Conservation (phyloP, 2,113 vertebrate genomes). For the Pachypanchax playfairii region DNA sequence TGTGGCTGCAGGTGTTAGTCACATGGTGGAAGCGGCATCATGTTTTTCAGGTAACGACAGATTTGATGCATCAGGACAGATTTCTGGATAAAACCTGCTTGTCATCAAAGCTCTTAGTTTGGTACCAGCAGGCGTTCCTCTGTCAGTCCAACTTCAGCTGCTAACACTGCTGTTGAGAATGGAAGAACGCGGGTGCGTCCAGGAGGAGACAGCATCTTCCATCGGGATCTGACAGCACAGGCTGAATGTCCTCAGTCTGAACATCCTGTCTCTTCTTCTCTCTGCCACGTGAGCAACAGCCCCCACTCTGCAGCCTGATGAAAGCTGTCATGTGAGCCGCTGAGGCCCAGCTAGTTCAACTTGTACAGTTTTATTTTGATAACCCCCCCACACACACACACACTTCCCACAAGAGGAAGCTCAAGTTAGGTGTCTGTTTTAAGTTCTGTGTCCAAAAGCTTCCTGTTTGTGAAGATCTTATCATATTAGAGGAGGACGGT, state of each 20-base stretch:
- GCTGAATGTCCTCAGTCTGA: slow-evolving; percentile 62
- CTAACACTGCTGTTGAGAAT: slow-evolving; percentile 37
- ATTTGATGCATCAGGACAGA: slow-evolving; percentile 10
- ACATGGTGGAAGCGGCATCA: slow-evolving; percentile 17
- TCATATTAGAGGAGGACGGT: too few relatives aligned
- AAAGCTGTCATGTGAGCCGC: slow-evolving; percentile 59
- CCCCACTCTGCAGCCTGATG: slow-evolving; percentile 57
- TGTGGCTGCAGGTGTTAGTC: slow-evolving; percentile 19
- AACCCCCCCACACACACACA: slow-evolving; percentile 44
- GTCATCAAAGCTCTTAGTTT: slow-evolving; percentile 8
- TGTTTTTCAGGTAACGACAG: slow-evolving; percentile 19
- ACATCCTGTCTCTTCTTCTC: slow-evolving; percentile 61
- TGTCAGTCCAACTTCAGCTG: background rate
- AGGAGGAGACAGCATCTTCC: slow-evolving; percentile 62
- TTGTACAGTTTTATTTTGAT: slow-evolving; percentile 43
- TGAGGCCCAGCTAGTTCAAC: slow-evolving; percentile 32
- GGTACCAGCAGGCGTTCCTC: slow-evolving; percentile 10
- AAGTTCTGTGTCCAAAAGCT: too few relatives aligned
- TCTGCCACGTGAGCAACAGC: slow-evolving; percentile 58
- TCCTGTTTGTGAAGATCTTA: too few relatives aligned
- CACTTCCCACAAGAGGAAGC: too few relatives aligned
- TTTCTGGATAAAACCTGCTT: slow-evolving; percentile 7
- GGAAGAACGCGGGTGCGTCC: slow-evolving; percentile 48
- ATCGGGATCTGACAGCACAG: slow-evolving; percentile 68
- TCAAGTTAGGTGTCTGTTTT: too few relatives aligned